These are phyloP conservation scores for Hemibagrus guttatus DNA, from an alignment of 2,797 vertebrate species.

Conservation along the genomic window DNA sequence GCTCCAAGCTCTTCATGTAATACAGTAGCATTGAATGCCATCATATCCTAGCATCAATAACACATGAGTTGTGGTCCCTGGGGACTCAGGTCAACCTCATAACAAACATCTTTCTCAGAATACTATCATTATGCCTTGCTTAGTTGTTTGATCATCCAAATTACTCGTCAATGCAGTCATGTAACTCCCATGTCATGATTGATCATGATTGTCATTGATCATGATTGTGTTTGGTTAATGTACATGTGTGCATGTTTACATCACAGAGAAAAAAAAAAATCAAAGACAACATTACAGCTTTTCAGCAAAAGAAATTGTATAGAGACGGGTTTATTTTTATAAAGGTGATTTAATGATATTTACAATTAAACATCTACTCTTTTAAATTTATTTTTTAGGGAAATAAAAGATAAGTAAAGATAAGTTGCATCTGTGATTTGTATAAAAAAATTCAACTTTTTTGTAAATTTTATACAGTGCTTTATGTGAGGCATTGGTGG, in stretches of 20 bases:
- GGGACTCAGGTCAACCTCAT: not conserved
- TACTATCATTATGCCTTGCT: not conserved
- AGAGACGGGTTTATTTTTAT: not conserved
- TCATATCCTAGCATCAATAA: not conserved
- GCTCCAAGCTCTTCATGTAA: not conserved
- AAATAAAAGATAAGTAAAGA: not conserved
- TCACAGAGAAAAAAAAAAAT: not conserved
- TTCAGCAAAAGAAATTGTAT: not conserved
- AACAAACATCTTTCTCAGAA: not conserved
- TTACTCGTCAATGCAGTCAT: no score
- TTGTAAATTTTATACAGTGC: not conserved
- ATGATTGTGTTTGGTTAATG: no score
- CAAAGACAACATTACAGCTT: not conserved
- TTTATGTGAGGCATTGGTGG: no score
- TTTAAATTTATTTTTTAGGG: no score
- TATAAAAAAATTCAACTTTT: not conserved
- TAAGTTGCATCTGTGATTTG: not conserved
- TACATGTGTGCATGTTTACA: no score
- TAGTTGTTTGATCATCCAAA: not conserved
- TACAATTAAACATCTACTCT: not conserved
- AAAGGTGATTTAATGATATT: not conserved
- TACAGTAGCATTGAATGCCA: not conserved
- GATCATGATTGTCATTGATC: no score
- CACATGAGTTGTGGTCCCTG: not conserved
- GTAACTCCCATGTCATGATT: no score